phyloP scores from a whole-genome alignment of 2,797 vertebrate species.

The Parauchenoglanis punctatus region DNA sequence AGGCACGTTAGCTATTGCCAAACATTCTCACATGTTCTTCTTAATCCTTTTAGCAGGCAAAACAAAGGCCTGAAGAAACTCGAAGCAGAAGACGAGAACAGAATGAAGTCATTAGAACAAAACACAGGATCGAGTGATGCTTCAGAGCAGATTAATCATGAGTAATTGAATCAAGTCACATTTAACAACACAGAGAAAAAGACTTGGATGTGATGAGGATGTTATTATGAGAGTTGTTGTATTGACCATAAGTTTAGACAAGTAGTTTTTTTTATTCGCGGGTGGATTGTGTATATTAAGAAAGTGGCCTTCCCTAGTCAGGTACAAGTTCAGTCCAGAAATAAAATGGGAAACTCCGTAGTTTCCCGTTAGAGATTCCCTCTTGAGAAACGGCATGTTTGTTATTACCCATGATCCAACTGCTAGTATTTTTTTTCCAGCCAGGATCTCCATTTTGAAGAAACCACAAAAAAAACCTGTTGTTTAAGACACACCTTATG shows the following conservation, averaged over 20 bases:
- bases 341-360: not conserved
- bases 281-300: not conserved
- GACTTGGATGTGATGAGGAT: not conserved
- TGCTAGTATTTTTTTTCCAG: constrained; percentile 8
- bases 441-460: not conserved
- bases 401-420: constrained; percentile 4
- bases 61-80: constrained; percentile 38
- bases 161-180: constrained; percentile 19
- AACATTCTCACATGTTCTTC: constrained; percentile 16
- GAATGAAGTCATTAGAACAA: constrained; percentile 26
- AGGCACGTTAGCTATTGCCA: constrained; percentile 33
- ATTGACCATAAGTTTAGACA: not conserved
- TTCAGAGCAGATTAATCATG: not conserved
- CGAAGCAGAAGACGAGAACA: constrained; percentile 3
- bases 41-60: constrained; percentile 42
- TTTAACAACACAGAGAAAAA: not conserved
- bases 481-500: constrained; percentile 40
- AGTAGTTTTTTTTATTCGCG: not conserved
- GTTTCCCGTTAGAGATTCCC: not conserved
- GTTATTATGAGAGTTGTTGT: not conserved
- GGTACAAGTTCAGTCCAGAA: not conserved
- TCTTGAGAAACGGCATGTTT: constrained; percentile 11
- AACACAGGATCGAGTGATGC: not conserved
- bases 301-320: not conserved
- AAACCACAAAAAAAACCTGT: not conserved